Conservation (phyloP, 2,797 vertebrate species). For the Periparus ater region DNA sequence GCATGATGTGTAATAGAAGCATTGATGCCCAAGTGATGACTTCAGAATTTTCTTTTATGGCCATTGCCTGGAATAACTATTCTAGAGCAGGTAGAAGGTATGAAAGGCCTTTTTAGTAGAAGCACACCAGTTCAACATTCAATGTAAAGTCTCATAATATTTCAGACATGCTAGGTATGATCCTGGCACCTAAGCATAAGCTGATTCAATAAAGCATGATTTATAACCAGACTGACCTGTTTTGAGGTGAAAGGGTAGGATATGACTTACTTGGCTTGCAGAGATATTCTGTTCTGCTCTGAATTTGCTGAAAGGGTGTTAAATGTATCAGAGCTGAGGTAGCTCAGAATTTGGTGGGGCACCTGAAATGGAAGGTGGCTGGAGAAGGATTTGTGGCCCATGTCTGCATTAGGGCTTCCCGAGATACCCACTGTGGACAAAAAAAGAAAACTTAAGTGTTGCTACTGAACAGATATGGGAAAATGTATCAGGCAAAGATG, state of each 20-base stretch:
- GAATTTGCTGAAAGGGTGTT: background rate
- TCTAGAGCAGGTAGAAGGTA: background rate
- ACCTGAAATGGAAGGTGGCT: background rate
- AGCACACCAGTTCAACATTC: background rate
- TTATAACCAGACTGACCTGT: background rate
- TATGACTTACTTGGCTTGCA: background rate
- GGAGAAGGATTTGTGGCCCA: background rate
- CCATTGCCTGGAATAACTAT: background rate
- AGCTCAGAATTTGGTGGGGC: background rate
- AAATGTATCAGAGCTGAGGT: background rate
- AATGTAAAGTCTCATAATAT: background rate
- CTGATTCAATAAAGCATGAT: background rate
- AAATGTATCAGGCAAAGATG: background rate
- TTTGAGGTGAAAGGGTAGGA: background rate
- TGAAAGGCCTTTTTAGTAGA: background rate
- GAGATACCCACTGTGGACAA: background rate
- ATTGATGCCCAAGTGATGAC: background rate
- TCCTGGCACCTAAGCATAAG: background rate
- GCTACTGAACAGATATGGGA: background rate
- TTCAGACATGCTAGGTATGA: background rate
- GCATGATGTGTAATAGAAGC: background rate
- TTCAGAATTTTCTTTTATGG: background rate
- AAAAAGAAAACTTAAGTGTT: background rate
- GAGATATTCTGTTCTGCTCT: background rate
- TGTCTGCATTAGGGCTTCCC: background rate